Evolutionary conservation across 2,888 invertebrate genomes (phyloP).

Genomic region (Dynastes grantii): DNA sequence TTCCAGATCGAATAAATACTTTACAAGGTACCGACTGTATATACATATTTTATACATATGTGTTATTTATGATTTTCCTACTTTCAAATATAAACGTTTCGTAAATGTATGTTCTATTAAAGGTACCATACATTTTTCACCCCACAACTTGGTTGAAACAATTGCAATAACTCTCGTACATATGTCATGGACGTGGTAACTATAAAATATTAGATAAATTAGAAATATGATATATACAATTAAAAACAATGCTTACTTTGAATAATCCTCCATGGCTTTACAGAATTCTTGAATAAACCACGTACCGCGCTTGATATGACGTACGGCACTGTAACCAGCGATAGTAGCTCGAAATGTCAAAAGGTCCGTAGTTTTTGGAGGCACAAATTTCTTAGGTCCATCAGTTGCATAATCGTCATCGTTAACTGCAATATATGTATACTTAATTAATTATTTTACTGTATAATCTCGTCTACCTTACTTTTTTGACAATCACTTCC

Average conservation of each 20-base stretch:
- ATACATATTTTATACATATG: background rate
- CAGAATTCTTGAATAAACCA: conserved; percentile 68
- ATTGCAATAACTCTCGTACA: conserved; percentile 17
- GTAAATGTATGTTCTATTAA: conserved; percentile 19
- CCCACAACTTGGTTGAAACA: conserved; percentile 15
- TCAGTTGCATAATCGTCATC: conserved; percentile 54
- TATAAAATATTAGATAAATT: background rate
- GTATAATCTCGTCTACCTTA: background rate
- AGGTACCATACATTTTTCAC: conserved; percentile 18
- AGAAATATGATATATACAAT: background rate
- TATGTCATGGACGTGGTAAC: conserved; percentile 10
- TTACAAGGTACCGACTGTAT: too few species aligned
- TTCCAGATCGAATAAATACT: too few species aligned
- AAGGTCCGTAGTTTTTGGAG: conserved; percentile 62
- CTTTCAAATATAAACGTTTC: conserved; percentile 16
- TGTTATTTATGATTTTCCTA: background rate
- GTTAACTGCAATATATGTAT: conserved; percentile 50
- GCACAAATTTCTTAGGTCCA: conserved; percentile 32
- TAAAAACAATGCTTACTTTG: conserved; percentile 57
- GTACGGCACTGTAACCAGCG: conserved; percentile 65
- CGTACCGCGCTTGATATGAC: conserved; percentile 63
- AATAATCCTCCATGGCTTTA: conserved; percentile 59
- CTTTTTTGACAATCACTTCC: conserved; percentile 64
- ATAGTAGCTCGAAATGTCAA: conserved; percentile 66
- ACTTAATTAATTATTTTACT: too few species aligned